Evolutionary conservation across 1,140 invertebrate species (phyloP), one percentile per base, ranked within the genome.

Genomic region (Phocides pigmalion): DNA sequence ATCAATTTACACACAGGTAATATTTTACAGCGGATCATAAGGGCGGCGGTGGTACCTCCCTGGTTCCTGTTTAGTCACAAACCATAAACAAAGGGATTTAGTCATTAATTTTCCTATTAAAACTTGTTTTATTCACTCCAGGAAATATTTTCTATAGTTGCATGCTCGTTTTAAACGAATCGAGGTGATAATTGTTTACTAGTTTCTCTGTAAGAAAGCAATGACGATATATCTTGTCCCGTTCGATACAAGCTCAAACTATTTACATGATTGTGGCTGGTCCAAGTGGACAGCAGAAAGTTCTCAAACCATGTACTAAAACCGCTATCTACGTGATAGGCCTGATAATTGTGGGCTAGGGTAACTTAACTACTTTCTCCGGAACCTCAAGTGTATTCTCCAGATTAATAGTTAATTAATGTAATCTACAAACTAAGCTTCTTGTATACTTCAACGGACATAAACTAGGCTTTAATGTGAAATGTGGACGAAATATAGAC

Each of bases 351-450:
- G 53, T 37, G 37, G 37, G 19, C 19, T 51, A 54, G 37, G 51
- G 37, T 54, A 54, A 54, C 46, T 49, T 22, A 32, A 51, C 61
- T 62, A 58, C 69, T 71, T 71, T 71, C 69, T 62, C 69, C 61
- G 8, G 51, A 49, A 19, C n/a, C 2, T 42, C 11, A 16, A 54
- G 19, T 19, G 37, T 54, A 54, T 25, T 51, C 49, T 25, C 28
- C 28, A 51, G 49, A 51, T 51, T 37, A 17, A 35, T 9, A 32
- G 0, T 37, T 51, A 51, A 51, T 51, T 51, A 51, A 51, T 37
- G 8, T 51, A 51, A 50, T 1, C 2, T 22, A 12, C 35, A 14
- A 12, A 39, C n/a, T 39, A 39, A 39, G 35, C 12, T 39, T 14
- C 2, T 2, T n/a, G 32, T 8, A 2, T 4, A 3, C 25, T 1